Evolutionary conservation across 2,888 invertebrate species (phyloP).

Genomic region (Chrysolina americana): DNA sequence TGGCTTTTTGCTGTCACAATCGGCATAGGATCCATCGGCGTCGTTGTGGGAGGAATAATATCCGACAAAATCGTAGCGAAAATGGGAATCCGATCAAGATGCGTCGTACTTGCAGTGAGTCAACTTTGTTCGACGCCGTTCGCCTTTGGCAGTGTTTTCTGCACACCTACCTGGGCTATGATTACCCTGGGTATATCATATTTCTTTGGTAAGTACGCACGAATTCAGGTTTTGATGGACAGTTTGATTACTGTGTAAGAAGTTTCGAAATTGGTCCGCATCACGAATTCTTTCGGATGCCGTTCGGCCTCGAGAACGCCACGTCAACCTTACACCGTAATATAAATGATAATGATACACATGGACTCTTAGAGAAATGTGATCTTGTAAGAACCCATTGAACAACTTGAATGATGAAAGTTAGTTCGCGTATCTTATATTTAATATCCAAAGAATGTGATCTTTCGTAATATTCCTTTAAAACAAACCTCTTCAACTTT

Average conservation of each 20-base stretch:
- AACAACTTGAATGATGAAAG: too few relatives aligned
- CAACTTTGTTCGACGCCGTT: conserved; percentile 88
- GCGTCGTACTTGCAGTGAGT: conserved; percentile 84
- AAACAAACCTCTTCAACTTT: too few relatives aligned
- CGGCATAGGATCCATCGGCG: conserved; percentile 81
- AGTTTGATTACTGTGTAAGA: background rate
- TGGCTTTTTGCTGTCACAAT: conserved; percentile 92
- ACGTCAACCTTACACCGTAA: background rate
- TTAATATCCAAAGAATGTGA: too few relatives aligned
- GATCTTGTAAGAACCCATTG: too few relatives aligned
- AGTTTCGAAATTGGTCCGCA: background rate
- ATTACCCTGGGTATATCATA: conserved; percentile 90
- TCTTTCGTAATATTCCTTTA: too few relatives aligned
- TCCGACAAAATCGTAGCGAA: conserved; percentile 91
- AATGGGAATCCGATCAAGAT: conserved; percentile 87
- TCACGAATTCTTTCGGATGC: background rate
- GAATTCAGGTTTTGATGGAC: background rate
- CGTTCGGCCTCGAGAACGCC: background rate
- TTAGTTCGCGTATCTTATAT: too few relatives aligned
- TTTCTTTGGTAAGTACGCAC: conserved; percentile 81
- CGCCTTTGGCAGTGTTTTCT: conserved; percentile 88
- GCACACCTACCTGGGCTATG: conserved; percentile 88
- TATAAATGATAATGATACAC: background rate
- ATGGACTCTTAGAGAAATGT: too few relatives aligned
- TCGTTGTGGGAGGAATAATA: conserved; percentile 81